These are phyloP conservation scores for Chlorops oryzae DNA, from an alignment of 1,140 invertebrate genomes.

Conservation along the genomic window DNA sequence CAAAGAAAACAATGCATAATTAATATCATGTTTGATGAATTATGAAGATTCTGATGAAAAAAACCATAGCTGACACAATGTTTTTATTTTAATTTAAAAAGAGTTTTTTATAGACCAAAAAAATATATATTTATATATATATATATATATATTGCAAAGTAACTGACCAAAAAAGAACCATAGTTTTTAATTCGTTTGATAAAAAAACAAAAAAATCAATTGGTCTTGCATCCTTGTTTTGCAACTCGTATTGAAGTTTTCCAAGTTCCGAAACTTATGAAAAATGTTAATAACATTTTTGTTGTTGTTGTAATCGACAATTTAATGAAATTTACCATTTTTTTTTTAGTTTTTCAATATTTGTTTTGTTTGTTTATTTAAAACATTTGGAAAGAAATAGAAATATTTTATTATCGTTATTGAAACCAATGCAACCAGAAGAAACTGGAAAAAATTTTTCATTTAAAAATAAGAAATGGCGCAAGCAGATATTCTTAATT, in stretches of 20 bases:
- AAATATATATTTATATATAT: conserved; percentile 12
- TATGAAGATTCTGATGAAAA: too few relatives aligned
- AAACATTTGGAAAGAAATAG: conserved; percentile 11
- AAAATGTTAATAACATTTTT: conserved; percentile 39
- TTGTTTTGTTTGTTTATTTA: conserved; percentile 34
- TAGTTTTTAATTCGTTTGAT: conserved; percentile 18
- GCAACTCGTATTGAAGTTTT: too few relatives aligned
- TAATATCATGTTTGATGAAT: too few relatives aligned
- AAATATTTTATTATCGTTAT: conserved; percentile 17
- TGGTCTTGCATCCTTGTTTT: too few relatives aligned
- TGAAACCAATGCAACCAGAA: conserved; percentile 25
- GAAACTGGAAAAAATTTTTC: conserved; percentile 23
- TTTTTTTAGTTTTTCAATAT: conserved; percentile 35
- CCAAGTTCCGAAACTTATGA: too few relatives aligned
- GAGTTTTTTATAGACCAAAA: too few relatives aligned
- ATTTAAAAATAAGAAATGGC: too few relatives aligned
- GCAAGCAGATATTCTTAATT: too few relatives aligned
- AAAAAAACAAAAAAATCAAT: too few relatives aligned
- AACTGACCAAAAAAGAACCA: too few relatives aligned
- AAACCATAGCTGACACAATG: conserved; percentile 49
- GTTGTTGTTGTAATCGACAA: too few relatives aligned
- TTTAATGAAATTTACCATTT: conserved; percentile 23
- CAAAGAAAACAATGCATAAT: too few relatives aligned
- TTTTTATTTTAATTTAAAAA: conserved; percentile 32
- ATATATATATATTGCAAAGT: conserved; percentile 15